These are phyloP conservation scores for Catocala nupta DNA, from an alignment of 2,888 invertebrate genomes.

Conservation along the genomic window DNA sequence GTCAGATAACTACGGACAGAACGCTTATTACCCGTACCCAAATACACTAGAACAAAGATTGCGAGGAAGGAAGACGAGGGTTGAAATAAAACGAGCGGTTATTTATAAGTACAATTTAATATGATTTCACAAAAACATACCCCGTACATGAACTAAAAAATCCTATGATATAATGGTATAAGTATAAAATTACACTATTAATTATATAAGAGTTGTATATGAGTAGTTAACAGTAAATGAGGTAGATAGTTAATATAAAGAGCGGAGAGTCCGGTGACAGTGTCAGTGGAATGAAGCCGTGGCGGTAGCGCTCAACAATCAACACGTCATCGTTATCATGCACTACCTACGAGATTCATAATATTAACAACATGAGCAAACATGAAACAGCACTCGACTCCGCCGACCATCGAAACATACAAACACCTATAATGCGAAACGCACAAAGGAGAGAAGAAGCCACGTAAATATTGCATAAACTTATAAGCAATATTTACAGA, in stretches of 20 bases:
- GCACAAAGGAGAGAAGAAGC: conserved; percentile 39
- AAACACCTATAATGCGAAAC: conserved; percentile 48
- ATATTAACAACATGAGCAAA: conserved; percentile 68
- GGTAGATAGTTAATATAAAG: conserved; percentile 72
- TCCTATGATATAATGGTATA: conserved; percentile 81
- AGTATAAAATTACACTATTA: conserved; percentile 84
- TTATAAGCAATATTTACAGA: conserved; percentile 62
- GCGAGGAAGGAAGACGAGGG: conserved; percentile 23
- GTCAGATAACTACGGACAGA: conserved; percentile 62
- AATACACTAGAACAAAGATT: conserved; percentile 17
- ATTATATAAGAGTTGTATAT: conserved; percentile 73
- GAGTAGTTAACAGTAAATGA: conserved; percentile 79
- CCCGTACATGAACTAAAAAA: conserved; percentile 83
- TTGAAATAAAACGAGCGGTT: conserved; percentile 80
- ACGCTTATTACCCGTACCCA: conserved; percentile 20
- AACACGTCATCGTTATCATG: conserved; percentile 56
- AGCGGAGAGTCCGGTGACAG: conserved; percentile 51
- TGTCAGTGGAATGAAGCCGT: conserved; percentile 65
- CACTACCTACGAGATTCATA: conserved; percentile 76
- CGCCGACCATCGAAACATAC: conserved; percentile 50
- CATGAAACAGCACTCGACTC: conserved; percentile 56
- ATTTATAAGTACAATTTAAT: conserved; percentile 87
- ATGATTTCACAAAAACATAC: conserved; percentile 85
- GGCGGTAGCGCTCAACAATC: conserved; percentile 65
- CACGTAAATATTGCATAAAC: conserved; percentile 51